These are phyloP conservation scores for Drosophila putrida DNA, from an alignment of 2,888 invertebrate species.

Conservation along the genomic window DNA sequence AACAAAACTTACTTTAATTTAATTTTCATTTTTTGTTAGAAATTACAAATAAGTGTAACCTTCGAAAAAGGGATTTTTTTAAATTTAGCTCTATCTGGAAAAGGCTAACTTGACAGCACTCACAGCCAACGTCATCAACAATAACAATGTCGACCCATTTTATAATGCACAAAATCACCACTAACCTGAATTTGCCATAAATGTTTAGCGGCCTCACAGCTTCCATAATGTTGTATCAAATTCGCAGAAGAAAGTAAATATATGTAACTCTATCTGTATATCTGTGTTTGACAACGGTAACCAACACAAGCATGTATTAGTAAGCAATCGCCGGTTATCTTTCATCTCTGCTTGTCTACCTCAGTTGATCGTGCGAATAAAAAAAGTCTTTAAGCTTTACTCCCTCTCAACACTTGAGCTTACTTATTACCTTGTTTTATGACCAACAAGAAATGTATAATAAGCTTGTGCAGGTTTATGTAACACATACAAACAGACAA, in stretches of 20 bases:
- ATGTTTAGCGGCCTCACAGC: conserved; percentile 53
- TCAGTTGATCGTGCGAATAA: conserved; percentile 69
- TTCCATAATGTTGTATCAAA: conserved; percentile 58
- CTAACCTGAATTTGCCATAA: conserved; percentile 76
- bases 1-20: too few relatives aligned
- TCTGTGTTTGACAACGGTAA: neutral
- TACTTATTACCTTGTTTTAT: conserved; percentile 20
- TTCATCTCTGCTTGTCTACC: conserved; percentile 27
- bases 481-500: conserved; percentile 9
- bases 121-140: conserved; percentile 29
- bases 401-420: conserved; percentile 3
- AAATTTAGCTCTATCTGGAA: too few relatives aligned
- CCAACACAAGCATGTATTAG: neutral
- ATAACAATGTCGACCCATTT: conserved; percentile 64
- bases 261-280: conserved; percentile 7
- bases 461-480: conserved; percentile 24
- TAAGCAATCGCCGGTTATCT: conserved; percentile 38
- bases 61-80: too few relatives aligned
- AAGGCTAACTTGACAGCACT: too few relatives aligned
- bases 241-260: conserved; percentile 57
- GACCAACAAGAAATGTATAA: conserved; percentile 20
- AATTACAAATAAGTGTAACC: too few relatives aligned
- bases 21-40: too few relatives aligned
- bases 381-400: conserved; percentile 17
- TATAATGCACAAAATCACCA: conserved; percentile 74